A percentile compares a stretch with the other conserved stretches of the same genome.
Conservation (phyloP, 2,797 vertebrate genomes). For the Chaenodraco wilsoni region DNA sequence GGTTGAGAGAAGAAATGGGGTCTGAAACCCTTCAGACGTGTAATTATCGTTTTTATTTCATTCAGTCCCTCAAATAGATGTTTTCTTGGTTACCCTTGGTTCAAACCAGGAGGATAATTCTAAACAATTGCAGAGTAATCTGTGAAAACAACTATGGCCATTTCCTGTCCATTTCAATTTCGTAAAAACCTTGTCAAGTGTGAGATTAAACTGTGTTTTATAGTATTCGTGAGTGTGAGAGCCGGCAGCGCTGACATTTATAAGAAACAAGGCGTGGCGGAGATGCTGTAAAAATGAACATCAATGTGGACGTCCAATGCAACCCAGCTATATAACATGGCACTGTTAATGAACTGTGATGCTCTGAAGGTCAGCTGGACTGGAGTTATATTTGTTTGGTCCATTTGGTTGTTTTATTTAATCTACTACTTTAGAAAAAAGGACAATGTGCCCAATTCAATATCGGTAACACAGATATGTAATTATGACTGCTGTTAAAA, state of each 20-base stretch:
- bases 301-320: slow-evolving; percentile 20
- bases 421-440: neutral
- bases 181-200: neutral
- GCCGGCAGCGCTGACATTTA: slow-evolving; percentile 14
- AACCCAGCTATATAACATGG: slow-evolving; percentile 9
- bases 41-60: slow-evolving; percentile 17
- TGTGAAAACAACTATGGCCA: neutral
- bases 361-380: slow-evolving; percentile 34
- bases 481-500: slow-evolving; percentile 1
- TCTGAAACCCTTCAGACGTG: slow-evolving; percentile 9
- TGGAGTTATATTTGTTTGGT: neutral
- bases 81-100: neutral
- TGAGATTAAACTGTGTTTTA: slow-evolving; percentile 23
- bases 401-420: slow-evolving; percentile 17
- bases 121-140: neutral
- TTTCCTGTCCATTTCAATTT: slow-evolving; percentile 3
- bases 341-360: slow-evolving; percentile 9
- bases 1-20: slow-evolving; percentile 18
- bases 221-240: neutral
- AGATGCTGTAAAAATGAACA: slow-evolving; percentile 42
- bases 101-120: neutral
- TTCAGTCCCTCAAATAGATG: neutral
- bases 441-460: neutral
- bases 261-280: neutral
- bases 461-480: neutral